These are phyloP conservation scores for Spodoptera littoralis DNA, from an alignment of 2,888 invertebrate genomes.

Conservation along the genomic window DNA sequence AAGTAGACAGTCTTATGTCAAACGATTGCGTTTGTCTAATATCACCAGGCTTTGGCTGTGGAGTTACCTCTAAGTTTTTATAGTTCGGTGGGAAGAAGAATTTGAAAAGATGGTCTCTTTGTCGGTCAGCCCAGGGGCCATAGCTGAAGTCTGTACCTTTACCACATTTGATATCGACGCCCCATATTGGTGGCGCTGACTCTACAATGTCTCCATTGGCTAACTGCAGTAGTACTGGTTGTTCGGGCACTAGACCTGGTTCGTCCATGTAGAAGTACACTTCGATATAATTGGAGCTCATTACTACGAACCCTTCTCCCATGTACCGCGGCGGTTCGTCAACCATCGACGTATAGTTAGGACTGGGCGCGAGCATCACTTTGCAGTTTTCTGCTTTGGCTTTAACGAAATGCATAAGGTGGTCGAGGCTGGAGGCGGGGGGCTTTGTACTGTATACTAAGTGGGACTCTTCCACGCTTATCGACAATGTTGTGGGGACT, in stretches of 20 bases:
- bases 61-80: constrained; percentile 93
- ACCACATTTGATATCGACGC: constrained; percentile 97
- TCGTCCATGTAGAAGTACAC: constrained; percentile 99
- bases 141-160: constrained; percentile 99
- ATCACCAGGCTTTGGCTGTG: constrained; percentile 95
- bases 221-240: constrained; percentile 95
- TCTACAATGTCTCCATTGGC: constrained; percentile 98
- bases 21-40: constrained; percentile 96
- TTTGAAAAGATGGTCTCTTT: constrained; percentile 97
- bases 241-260: constrained; percentile 96
- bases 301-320: constrained; percentile 99
- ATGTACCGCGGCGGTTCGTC: constrained; percentile 98
- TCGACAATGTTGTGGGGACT: constrained; percentile 97
- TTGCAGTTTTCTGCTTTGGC: constrained; percentile 98
- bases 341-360: constrained; percentile 97
- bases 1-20: constrained; percentile 96
- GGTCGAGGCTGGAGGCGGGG: constrained; percentile 96
- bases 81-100: constrained; percentile 98
- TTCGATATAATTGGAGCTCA: constrained; percentile 98
- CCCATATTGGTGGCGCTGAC: constrained; percentile 98
- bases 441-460: constrained; percentile 98
- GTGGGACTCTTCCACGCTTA: constrained; percentile 97
- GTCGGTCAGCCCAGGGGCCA: constrained; percentile 99
- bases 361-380: constrained; percentile 98
- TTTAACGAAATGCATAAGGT: constrained; percentile 98